These are phyloP conservation scores for Odontothrips loti DNA, from an alignment of 2,888 invertebrate species.

Conservation along the genomic window DNA sequence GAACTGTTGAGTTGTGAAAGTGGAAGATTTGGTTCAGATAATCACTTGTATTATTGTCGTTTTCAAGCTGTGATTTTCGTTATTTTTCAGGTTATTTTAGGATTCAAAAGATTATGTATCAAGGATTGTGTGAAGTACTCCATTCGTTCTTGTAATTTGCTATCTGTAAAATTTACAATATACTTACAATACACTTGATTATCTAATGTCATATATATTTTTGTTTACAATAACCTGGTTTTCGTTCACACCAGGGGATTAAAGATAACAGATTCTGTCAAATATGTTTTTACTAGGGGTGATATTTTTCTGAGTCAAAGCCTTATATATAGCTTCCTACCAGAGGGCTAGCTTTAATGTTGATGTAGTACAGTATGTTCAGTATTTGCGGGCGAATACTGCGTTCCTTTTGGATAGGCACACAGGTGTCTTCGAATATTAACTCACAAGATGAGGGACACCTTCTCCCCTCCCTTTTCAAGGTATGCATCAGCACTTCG, in stretches of 20 bases:
- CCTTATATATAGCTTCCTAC: background rate
- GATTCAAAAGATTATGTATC: background rate
- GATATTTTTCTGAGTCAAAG: background rate
- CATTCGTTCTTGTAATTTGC: too few species aligned
- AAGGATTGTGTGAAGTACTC: background rate
- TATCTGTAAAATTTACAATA: too few species aligned
- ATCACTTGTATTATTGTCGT: background rate
- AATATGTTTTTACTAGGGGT: too few species aligned
- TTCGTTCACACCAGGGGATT: background rate
- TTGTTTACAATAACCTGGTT: background rate
- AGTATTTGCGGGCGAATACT: conserved; percentile 24
- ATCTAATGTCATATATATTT: background rate
- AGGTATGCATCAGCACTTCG: background rate
- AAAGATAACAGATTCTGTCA: background rate
- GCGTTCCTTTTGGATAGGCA: background rate
- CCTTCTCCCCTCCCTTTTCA: background rate
- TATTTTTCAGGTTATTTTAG: background rate
- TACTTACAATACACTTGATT: background rate
- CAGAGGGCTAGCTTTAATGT: conserved; percentile 11
- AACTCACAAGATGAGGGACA: background rate
- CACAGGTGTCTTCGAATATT: background rate
- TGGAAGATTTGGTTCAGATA: background rate
- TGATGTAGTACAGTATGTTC: background rate
- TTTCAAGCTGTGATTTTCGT: conserved; percentile 3
- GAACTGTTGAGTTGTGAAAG: background rate